Evolutionary conservation across 2,797 vertebrate species (phyloP), one percentile per base, ranked within the genome.

Genomic region (Tachyglossus aculeatus): DNA sequence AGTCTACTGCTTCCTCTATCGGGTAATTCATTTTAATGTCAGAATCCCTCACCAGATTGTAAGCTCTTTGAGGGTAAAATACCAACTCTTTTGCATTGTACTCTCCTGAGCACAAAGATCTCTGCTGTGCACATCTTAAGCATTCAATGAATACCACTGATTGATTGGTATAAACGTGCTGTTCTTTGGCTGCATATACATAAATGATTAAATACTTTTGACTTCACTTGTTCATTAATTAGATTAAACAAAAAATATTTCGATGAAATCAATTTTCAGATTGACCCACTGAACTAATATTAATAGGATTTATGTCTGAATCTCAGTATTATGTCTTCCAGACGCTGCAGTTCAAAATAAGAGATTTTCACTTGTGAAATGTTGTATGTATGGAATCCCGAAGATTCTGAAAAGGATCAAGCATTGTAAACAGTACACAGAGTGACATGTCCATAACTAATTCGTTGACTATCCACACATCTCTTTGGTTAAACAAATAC

Each of bases 401-500:
- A 67, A 45, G 21, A 55, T 29, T 10, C 9, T 43, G 19, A 24
- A n/a, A 58, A 34, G 31, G 7, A 16, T 27, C 47, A 37, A 13
- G 39, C 37, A 37, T 38, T 67, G 27, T 36, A 70, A 33, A n/a
- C n/a, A 62, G 54, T 22, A 19, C 32, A 15, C 24, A 27, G 5
- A 51, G 66, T 70, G 48, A 67, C 40, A 22, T 16, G 54, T 43
- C 24, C 67, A 27, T 65, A 65, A 40, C 52, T 59, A 70, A 74
- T 67, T 27, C n/a, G 12, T 24, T 70, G 37, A 83, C 83, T 65
- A 38, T 81, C 63, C 67, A 66, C 70, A 68, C 55, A 62, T 80
- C 50, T 81, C 47, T 80, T 68, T 32, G 55, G 72, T 80, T 82
- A 63, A 82, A 84, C 15, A 38, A 84, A 86, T 58, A 79, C 12